Base-by-base conservation (phyloP, 2,888 invertebrate species). In the Embidobia sp. region DNA sequence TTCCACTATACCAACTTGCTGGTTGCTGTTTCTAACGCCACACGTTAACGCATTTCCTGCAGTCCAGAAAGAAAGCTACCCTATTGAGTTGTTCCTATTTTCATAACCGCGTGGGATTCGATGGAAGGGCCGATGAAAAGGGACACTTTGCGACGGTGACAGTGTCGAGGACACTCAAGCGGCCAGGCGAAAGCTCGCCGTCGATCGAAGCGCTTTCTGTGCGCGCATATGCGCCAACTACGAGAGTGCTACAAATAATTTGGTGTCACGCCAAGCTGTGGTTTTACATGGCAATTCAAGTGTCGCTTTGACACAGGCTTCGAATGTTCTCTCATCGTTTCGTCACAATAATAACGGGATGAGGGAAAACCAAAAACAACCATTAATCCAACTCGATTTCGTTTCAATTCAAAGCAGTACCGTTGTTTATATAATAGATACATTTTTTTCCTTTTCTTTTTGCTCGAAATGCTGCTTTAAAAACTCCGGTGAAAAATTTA, bases 221-320 rank as follows among this genome's bases (percentile, higher is more conserved):
- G 16, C 48, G 57, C 46, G 51, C 73, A 63, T 55, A 61, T 53
- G 59, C 64, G 57, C 61, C 48, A 75, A 10, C 46, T 67, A 77
- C 70, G 64, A 80, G 82, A 80, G 82, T 79, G 59, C 80, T 82
- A 82, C 77, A 80, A 77, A 79, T 80, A 79, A 80, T 82, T 79
- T 75, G 70, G 61, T 80, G 85, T 88, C 88, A 83, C 79, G 81
- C 83, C 87, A 87, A 86, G 87, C 87, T 87, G 88, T 77, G 88
- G 88, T 87, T 85, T 87, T 83, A 82, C 85, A 83, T 83, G 84
- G 81, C 81, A 79, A 78, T 81, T 85, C 83, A 82, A 85, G 86
- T 84, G 81, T 42, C 72, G 70, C 76, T 73, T 67, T 69, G 48
- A 59, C 55, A 31, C 59, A n/a, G n/a, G n/a, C n/a, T n/a, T n/a